Conservation (phyloP, 2,113 vertebrate species). For the Corydoras maculifer region DNA sequence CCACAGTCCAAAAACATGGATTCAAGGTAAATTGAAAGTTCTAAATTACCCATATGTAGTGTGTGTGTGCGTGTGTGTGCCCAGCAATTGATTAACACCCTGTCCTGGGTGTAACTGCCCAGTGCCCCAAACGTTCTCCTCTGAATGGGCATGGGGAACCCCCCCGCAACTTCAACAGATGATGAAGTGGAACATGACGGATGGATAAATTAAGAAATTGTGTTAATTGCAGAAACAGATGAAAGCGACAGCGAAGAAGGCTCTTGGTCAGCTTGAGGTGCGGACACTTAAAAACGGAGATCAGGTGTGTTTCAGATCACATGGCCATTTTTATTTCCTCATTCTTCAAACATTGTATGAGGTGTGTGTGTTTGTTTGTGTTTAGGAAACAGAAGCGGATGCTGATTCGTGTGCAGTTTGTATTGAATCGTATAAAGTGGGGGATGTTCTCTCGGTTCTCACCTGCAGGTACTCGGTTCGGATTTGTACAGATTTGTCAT, state of each 20-base stretch:
- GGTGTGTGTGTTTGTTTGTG: constrained; percentile 15
- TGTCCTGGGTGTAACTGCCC: no score
- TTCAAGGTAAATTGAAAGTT: no score
- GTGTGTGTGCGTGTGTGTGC: no score
- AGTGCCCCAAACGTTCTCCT: no score
- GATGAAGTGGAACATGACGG: no score
- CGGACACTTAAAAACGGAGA: constrained; percentile 78
- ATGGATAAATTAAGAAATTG: not conserved
- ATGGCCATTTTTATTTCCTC: not conserved
- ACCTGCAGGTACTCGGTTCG: constrained; percentile 77
- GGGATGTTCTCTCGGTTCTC: constrained; percentile 78
- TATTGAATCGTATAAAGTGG: constrained; percentile 74
- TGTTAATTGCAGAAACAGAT: constrained; percentile 53
- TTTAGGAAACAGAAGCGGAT: constrained; percentile 73
- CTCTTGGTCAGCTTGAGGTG: constrained; percentile 69
- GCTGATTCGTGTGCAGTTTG: constrained; percentile 79
- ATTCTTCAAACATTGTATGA: not conserved
- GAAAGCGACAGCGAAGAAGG: constrained; percentile 74
- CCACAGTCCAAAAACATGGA: no score
- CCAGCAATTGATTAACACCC: no score
- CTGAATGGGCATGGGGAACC: no score
- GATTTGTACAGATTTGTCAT: not conserved
- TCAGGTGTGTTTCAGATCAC: constrained; percentile 57
- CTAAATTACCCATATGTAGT: no score
- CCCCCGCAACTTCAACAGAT: no score